Base-by-base conservation (phyloP, 2,113 vertebrate genomes). In the Pardalotus punctatus region DNA sequence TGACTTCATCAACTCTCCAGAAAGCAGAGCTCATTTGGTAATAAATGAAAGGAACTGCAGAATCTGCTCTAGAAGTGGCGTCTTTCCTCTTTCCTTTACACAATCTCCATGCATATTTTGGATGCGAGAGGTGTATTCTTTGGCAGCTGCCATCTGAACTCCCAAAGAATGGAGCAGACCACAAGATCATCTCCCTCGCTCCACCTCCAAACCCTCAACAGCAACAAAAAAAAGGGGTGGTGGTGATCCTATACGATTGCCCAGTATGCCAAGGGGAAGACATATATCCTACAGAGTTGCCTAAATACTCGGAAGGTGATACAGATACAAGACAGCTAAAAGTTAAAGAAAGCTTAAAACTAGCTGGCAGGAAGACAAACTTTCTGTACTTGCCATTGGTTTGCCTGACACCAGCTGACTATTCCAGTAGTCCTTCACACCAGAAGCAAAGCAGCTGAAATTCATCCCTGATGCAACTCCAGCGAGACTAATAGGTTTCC, bases 331-430 rank as follows among this genome's bases (percentile, higher is more conserved):
- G 36, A 40, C 10, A n/a, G 17, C 28, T 33, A 33, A 12, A 89
- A 72, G 50, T 35, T 61, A 54, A 53, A 84, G 73, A 31, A 71
- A 83, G 9, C 11, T 48, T 54, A 54, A 24, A 62, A 58, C 48
- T 3, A 65, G 62, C 79, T 94, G 73, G 74, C 85, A 88, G 31
- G 31, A 65, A 31, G 73, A 61, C 86, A 67, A 64, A 45, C 77
- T 81, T 88, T 86, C 86, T 50, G 51, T 87, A 47, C 25, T 85
- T 83, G 79, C 92, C 48, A 93, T 94, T 93, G 95, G 94, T 64
- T 90, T 83, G 51, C 73, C 74, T 65, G 64, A 61, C 60, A 97
- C 88, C 90, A 97, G 96, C 96, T 93, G 96, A 96, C 69, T 86
- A 24, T 21, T 80, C 53, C 81, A 93, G 91, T 66, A 79, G 83